Conservation (phyloP, 1,140 invertebrate species). For the Drosophila suzukii region DNA sequence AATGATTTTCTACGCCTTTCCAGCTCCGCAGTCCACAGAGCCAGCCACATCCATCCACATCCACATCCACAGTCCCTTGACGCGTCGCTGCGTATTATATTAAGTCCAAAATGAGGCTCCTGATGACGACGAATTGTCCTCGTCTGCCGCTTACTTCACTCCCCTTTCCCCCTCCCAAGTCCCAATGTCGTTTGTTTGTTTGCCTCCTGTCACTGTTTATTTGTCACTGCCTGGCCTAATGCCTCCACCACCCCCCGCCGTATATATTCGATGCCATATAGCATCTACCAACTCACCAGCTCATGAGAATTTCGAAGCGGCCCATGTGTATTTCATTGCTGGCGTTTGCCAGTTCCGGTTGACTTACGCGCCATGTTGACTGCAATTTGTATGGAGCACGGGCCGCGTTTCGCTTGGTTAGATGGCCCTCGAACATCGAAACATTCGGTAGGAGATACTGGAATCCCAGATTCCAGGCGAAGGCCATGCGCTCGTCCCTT, state of each 20-base stretch:
- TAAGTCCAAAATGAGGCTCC: conserved; percentile 81
- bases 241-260: conserved; percentile 24
- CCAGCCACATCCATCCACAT: conserved; percentile 13
- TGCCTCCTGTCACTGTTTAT: conserved; percentile 69
- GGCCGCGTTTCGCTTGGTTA: conserved; percentile 74
- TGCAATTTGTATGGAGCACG: conserved; percentile 77
- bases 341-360: conserved; percentile 78
- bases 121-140: conserved; percentile 81
- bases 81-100: conserved; percentile 79
- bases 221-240: conserved; percentile 74
- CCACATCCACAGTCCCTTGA: conserved; percentile 40
- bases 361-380: conserved; percentile 79
- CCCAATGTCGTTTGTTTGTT: conserved; percentile 35
- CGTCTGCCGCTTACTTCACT: conserved; percentile 38
- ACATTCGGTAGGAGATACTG: conserved; percentile 16
- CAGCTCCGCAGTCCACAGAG: conserved; percentile 13
- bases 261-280: conserved; percentile 14
- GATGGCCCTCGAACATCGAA: conserved; percentile 18
- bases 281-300: conserved; percentile 17
- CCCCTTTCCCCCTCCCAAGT: not conserved
- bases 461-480: conserved; percentile 25
- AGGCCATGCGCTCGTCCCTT: conserved; percentile 54
- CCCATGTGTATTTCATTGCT: conserved; percentile 81
- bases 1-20: conserved; percentile 75
- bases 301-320: conserved; percentile 43